A percentile compares a stretch with the other conserved stretches of the same genome.
These are phyloP conservation scores for Dynastes maya DNA, from an alignment of 2,888 invertebrate genomes.

Conservation along the genomic window DNA sequence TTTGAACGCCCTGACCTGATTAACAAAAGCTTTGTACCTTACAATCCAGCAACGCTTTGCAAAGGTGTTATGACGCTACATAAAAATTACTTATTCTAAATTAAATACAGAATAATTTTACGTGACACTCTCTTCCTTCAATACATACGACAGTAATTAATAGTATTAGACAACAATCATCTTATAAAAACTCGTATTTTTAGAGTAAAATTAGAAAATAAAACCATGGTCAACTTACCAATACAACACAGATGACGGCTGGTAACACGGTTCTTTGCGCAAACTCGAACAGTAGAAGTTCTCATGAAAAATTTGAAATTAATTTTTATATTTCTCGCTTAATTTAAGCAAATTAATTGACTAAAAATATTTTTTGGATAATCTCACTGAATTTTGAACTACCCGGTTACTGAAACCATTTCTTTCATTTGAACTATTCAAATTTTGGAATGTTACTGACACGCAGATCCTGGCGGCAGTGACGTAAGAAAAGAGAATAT, in stretches of 20 bases:
- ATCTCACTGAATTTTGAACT: background rate
- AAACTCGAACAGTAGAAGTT: slow-evolving; percentile 55
- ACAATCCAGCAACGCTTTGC: slow-evolving; percentile 54
- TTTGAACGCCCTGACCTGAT: slow-evolving; percentile 62
- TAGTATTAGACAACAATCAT: slow-evolving; percentile 57
- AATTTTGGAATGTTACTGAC: slow-evolving; percentile 23
- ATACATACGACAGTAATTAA: slow-evolving; percentile 51
- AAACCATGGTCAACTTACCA: slow-evolving; percentile 70
- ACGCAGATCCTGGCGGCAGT: slow-evolving; percentile 22
- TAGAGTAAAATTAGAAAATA: slow-evolving; percentile 64
- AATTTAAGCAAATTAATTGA: slow-evolving; percentile 6
- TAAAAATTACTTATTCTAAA: slow-evolving; percentile 64
- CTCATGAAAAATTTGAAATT: slow-evolving; percentile 48
- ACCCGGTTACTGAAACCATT: background rate
- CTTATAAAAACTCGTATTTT: slow-evolving; percentile 63
- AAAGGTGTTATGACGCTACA: slow-evolving; percentile 66
- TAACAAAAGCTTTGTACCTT: slow-evolving; percentile 56
- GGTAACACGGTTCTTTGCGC: slow-evolving; percentile 71
- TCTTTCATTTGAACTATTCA: slow-evolving; percentile 27
- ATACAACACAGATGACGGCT: slow-evolving; percentile 75
- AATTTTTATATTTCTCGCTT: slow-evolving; percentile 2
- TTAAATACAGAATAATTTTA: slow-evolving; percentile 64
- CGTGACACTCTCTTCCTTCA: slow-evolving; percentile 64
- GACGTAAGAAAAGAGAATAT: slow-evolving; percentile 33
- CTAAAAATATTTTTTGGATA: slow-evolving; percentile 26